Percentiles rank a stretch among this genome's conserved stretches.
Conservation (phyloP, 2,888 invertebrate species). For the Hanleya hanleyi region DNA sequence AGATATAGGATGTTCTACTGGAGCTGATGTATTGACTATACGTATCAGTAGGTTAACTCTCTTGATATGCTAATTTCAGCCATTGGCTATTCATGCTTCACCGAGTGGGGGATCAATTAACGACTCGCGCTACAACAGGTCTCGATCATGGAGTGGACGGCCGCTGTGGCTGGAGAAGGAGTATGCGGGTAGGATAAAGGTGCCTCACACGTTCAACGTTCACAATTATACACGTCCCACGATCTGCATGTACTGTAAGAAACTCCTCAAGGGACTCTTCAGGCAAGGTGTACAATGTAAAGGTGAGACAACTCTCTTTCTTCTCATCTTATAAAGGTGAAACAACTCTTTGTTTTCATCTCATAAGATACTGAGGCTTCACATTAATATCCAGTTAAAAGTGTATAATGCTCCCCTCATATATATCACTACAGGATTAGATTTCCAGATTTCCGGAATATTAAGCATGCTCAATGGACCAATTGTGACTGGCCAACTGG, state of each 20-base stretch:
- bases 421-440: no score
- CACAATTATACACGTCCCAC: conserved; percentile 98
- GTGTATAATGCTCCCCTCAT: no score
- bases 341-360: no score
- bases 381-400: no score
- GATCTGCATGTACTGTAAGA: conserved; percentile 96
- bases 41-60: no score
- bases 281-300: conserved; percentile 95
- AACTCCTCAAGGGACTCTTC: conserved; percentile 94
- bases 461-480: no score
- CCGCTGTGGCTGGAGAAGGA: conserved; percentile 83
- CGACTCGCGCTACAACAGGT: conserved; percentile 45
- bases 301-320: conserved; percentile 73
- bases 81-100: not conserved
- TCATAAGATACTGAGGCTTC: no score
- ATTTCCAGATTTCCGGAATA: no score
- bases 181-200: conserved; percentile 79
- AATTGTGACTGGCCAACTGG: no score
- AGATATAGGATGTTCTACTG: no score
- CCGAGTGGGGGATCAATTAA: not conserved
- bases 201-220: conserved; percentile 97
- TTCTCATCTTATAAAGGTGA: not conserved
- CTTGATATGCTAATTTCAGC: no score
- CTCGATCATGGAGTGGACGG: conserved; percentile 77
- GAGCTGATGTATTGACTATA: no score